These are phyloP conservation scores for Chironomus tentans DNA, from an alignment of 2,888 invertebrate species.

Conservation along the genomic window DNA sequence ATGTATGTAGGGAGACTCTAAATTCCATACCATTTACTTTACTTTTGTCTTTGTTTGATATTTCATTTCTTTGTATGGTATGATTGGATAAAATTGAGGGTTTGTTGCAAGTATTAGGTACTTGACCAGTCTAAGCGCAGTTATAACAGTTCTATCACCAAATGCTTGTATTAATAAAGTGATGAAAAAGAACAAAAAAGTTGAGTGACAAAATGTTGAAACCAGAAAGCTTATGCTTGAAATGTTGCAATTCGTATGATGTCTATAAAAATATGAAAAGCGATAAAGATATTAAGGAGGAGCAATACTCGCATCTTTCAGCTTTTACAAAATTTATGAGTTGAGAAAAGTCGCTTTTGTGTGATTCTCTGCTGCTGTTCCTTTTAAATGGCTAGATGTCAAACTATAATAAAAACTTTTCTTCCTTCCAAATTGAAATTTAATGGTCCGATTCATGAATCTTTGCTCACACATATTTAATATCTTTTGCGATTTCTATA, in stretches of 20 bases:
- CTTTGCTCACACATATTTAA: background rate
- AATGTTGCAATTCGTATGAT: background rate
- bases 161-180: too few relatives aligned
- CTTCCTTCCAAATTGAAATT: conserved; percentile 15
- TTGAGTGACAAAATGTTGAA: background rate
- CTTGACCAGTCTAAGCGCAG: too few relatives aligned
- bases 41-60: too few relatives aligned
- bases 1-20: too few relatives aligned
- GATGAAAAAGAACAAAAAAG: too few relatives aligned
- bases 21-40: too few relatives aligned
- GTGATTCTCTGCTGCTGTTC: background rate
- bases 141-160: too few relatives aligned
- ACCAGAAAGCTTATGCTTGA: background rate
- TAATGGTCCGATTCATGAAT: conserved; percentile 13
- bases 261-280: background rate
- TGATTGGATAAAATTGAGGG: too few relatives aligned
- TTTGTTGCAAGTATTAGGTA: too few relatives aligned
- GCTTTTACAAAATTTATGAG: background rate
- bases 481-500: too few relatives aligned
- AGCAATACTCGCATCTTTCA: background rate
- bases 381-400: background rate
- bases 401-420: conserved; percentile 10
- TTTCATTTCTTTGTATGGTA: too few relatives aligned
- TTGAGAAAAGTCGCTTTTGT: background rate
- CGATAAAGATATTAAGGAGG: background rate